phyloP scores from a whole-genome alignment of 2,797 vertebrate species.

The Hemibagrus guttatus region DNA sequence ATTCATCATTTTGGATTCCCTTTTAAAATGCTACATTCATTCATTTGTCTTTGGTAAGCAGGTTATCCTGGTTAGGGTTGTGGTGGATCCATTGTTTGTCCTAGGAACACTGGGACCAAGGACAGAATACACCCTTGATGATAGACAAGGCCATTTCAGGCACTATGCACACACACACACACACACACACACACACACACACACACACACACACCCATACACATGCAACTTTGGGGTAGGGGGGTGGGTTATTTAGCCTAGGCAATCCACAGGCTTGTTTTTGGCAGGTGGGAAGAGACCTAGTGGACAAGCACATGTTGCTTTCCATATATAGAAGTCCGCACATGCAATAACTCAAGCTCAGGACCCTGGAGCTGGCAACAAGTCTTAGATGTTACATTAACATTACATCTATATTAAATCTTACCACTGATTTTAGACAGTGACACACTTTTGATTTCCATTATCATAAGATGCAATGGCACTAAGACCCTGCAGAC shows the following conservation, averaged over 20 bases:
- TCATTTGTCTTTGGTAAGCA: not conserved
- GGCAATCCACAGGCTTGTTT: not conserved
- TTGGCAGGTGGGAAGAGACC: not conserved
- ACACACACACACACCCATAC: not conserved
- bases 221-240: no score
- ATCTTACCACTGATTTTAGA: not conserved
- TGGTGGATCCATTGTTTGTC: not conserved
- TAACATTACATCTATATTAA: not conserved
- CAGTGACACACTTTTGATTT: not conserved
- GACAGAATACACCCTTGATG: not conserved
- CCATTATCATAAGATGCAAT: not conserved
- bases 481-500: not conserved
- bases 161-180: not conserved
- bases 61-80: not conserved
- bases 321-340: not conserved
- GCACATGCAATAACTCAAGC: not conserved
- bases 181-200: not conserved
- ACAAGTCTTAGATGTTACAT: not conserved
- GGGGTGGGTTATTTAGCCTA: not conserved
- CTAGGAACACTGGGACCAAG: not conserved
- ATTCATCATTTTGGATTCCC: slow-evolving; percentile 15
- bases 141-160: not conserved
- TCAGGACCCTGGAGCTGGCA: not conserved
- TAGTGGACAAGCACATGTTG: not conserved
- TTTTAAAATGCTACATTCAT: not conserved